These are phyloP conservation scores for Lordiphosa clarofinis DNA, from an alignment of 1,140 invertebrate genomes.

Conservation along the genomic window DNA sequence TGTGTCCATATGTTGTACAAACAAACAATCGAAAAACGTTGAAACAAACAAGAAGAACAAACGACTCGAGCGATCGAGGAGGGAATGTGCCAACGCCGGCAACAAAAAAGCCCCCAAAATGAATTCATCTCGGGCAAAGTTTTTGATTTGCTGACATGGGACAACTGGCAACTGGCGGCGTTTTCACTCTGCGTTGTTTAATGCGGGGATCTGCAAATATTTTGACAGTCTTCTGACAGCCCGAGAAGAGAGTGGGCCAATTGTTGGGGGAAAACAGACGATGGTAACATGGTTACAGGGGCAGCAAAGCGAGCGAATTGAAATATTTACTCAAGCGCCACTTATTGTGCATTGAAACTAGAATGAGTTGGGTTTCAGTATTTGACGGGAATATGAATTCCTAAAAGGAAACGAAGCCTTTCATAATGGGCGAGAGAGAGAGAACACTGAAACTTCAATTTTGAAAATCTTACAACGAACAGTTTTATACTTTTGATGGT, in stretches of 20 bases:
- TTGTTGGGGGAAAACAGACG: slow-evolving; percentile 22
- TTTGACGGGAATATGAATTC: too few relatives aligned
- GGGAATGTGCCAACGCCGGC: slow-evolving; percentile 39
- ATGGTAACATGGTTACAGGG: slow-evolving; percentile 9
- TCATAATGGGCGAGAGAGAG: too few relatives aligned
- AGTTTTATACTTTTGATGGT: too few relatives aligned
- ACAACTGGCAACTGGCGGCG: slow-evolving; percentile 6
- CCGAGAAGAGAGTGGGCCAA: slow-evolving; percentile 3
- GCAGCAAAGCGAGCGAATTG: too few relatives aligned
- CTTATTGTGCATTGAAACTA: too few relatives aligned
- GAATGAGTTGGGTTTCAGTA: too few relatives aligned
- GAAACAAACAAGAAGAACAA: slow-evolving; percentile 19
- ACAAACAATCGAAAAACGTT: slow-evolving; percentile 64
- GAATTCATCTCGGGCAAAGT: slow-evolving; percentile 23
- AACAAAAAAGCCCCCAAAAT: slow-evolving; percentile 20
- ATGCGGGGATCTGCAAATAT: slow-evolving; percentile 53
- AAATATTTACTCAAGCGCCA: too few relatives aligned
- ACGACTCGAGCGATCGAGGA: slow-evolving; percentile 7
- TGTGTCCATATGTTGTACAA: slow-evolving; percentile 69
- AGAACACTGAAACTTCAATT: too few relatives aligned
- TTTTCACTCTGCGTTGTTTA: slow-evolving; percentile 16
- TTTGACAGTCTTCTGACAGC: slow-evolving; percentile 59
- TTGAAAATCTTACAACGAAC: too few relatives aligned
- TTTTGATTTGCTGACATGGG: slow-evolving; percentile 27
- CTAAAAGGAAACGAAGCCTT: too few relatives aligned